Conservation (phyloP, 2,888 invertebrate species). For the Eutolmus rufibarbis region DNA sequence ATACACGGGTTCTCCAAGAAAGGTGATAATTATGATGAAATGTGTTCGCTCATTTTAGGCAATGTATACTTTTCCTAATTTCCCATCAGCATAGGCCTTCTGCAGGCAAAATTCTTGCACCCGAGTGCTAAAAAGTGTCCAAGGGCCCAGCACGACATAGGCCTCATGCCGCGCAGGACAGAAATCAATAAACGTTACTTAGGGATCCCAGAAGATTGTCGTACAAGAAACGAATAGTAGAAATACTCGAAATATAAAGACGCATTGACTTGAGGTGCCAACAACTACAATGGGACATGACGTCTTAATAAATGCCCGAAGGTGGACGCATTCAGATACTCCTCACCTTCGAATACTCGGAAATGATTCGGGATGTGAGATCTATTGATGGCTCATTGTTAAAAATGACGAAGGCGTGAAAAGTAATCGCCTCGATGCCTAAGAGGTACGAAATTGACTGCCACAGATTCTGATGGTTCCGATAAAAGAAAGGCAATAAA, state of each 20-base stretch:
- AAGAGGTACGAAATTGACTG: constrained; percentile 19
- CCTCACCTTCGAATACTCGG: constrained; percentile 16
- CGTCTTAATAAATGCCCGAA: constrained; percentile 30
- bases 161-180: not conserved
- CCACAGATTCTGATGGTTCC: not conserved
- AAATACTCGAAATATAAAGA: constrained; percentile 5
- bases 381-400: constrained; percentile 22
- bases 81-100: not conserved
- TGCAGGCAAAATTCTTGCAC: not conserved
- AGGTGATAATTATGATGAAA: not conserved
- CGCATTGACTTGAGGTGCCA: constrained; percentile 18
- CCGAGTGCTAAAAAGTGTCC: not conserved
- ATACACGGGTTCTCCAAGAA: not conserved
- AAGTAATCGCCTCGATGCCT: constrained; percentile 13
- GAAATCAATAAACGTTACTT: not conserved
- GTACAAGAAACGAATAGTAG: not conserved
- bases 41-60: not conserved
- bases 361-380: constrained; percentile 28
- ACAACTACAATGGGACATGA: constrained; percentile 27
- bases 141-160: not conserved
- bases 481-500: not conserved
- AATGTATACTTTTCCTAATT: not conserved
- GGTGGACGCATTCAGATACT: not conserved
- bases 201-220: not conserved
- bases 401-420: constrained; percentile 19